Evolutionary conservation across 2,113 vertebrate species (phyloP).

Genomic region (Formicarius rufipectus): DNA sequence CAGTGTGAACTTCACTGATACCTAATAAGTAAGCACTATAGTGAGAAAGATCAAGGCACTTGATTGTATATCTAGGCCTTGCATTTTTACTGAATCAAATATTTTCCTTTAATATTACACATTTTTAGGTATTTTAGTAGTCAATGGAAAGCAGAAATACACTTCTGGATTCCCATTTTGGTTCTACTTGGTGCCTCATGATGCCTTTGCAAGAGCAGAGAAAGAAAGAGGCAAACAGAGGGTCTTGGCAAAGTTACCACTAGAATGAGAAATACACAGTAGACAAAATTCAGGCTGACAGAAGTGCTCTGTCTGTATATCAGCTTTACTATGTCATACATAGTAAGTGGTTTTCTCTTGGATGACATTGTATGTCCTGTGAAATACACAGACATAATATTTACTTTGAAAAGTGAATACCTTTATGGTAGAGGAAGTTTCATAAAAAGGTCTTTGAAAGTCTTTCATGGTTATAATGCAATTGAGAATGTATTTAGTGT

Average conservation of each 20-base stretch:
- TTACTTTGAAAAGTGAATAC: neutral
- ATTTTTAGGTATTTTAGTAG: neutral
- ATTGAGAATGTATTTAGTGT: conserved; percentile 19
- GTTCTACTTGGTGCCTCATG: neutral
- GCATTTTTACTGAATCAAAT: neutral
- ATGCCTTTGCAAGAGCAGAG: neutral
- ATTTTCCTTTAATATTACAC: neutral
- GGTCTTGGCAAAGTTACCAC: neutral
- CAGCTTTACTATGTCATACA: neutral
- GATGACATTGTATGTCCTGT: neutral
- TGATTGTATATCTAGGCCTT: neutral
- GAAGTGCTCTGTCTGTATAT: neutral
- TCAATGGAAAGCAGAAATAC: neutral
- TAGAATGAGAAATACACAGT: neutral
- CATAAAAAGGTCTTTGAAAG: conserved; percentile 34
- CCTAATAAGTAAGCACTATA: neutral
- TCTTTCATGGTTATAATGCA: conserved; percentile 13
- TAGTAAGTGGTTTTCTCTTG: neutral
- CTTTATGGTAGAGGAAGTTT: neutral
- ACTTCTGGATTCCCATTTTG: neutral
- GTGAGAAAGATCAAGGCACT: neutral
- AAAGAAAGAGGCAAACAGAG: neutral
- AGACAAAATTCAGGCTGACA: neutral
- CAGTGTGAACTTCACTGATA: neutral
- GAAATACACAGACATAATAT: neutral